Evolutionary conservation across 1,140 invertebrate species (phyloP), one percentile per base, ranked within the genome.

Genomic region (Melipona quadrifasciata): DNA sequence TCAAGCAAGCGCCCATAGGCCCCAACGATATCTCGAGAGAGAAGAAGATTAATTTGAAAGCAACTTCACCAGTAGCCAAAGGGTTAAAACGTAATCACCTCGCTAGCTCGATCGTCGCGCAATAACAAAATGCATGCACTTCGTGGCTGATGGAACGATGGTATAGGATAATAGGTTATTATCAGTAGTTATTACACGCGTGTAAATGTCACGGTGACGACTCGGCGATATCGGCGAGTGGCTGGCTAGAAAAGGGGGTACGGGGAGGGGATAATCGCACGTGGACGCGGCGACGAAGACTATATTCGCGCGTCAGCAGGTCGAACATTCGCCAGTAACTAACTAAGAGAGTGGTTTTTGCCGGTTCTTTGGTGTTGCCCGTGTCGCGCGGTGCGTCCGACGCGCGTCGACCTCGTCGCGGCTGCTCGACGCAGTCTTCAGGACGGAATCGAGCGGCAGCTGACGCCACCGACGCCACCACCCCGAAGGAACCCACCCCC

Each of bases 371-470:
- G 70, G 61, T 80, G 77, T 79, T 74, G 24, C n/a, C 57, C 79
- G 65, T 65, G 64, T 83, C 76, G 74, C 61, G 39, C 64, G 80
- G 68, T 64, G 57, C 86, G 79, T 67, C 75, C 58, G 64, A 68
- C 61, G 73, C 64, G 61, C 47, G 75, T 77, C 65, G 70, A 58
- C 76, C 67, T 53, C 64, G 51, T 39, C 78, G 81, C 81, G 87
- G 68, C 80, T 86, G 85, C 87, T 89, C 85, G 81, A 84, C 73
- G 82, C 93, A 95, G 95, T 95, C 93, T 95, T 93, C 95, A 95
- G 92, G 95, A 95, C 92, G 93, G 95, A 94, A 92, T 95, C 93
- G 94, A 94, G 93, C 94, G 93, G 90, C 95, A 95, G 93, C 93
- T 95, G 92, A 95, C 94, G 91, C 95, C 95, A 80, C 94, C 94